Evolutionary conservation across 2,797 vertebrate species (phyloP), one percentile per base, ranked within the genome.

Genomic region (Megalops cyprinoides): DNA sequence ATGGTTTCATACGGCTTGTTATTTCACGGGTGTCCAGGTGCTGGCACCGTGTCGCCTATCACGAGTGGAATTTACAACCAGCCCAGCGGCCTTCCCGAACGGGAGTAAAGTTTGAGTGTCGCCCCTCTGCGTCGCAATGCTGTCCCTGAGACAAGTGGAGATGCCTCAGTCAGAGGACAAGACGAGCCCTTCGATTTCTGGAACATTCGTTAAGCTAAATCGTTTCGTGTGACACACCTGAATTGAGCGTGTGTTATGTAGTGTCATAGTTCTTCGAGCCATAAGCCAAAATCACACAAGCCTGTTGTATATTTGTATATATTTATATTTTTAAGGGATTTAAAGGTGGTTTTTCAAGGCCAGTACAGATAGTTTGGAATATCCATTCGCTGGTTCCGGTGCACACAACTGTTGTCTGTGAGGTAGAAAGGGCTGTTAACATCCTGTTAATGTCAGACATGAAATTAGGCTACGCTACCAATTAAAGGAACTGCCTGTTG

Each of bases 1-100:
- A 79, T 60, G 79, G 80, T 53, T 81, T 81, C 75, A 55, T 77
- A 15, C 79, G 62, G 55, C 74, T 73, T 71, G 80, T 78, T 82
- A 82, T 77, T 86, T 79, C n/a, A 77, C 62, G 55, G 42, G 76
- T 67, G 44, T 69, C 69, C 77, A 79, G 75, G 71, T 75, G 74
- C 75, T 73, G 74, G 55, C 75, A 73, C 83, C 56, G 55, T 58
- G 46, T 49, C 71, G 79, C 55, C 28, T 48, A 78, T 75, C 39
- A n/a, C 39, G 46, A 48, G 74, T 48, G 0, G 6, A 39, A 53
- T 53, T 34, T 39, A 67, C 8, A 3, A 25, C 69, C 42, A 7
- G 42, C 9, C 37, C 23, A 5, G n/a, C 28, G 6, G 69, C n/a
- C 44, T 25, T 74, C 46, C 53, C 34, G 53, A 55, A n/a, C 20